Percentiles rank a stretch among this genome's conserved stretches.
Evolutionary conservation across 2,113 vertebrate species (phyloP).

Genomic region (Monarcha castaneiventris): DNA sequence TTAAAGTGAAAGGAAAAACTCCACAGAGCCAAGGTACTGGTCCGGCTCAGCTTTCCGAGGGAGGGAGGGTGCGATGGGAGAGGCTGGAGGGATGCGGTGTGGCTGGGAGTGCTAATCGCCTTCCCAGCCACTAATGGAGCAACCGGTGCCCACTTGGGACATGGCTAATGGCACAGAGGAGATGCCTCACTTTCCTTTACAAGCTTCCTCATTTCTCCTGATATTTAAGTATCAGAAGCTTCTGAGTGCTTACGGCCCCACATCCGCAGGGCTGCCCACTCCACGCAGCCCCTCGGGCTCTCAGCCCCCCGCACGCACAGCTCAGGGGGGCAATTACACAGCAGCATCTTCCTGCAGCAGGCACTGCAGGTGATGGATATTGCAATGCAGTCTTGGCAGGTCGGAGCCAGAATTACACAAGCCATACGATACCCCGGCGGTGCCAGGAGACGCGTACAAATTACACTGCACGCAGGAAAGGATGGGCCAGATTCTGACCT

Average conservation of each 20-base stretch:
- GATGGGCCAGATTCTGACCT: constrained; percentile 59
- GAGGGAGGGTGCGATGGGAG: rapidly evolving
- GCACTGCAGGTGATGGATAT: not conserved
- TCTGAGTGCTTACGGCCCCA: rapidly evolving
- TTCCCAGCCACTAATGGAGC: not conserved
- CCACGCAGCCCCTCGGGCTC: rapidly evolving
- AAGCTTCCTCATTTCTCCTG: not conserved
- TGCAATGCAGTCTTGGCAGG: constrained; percentile 4
- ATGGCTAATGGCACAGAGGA: not conserved
- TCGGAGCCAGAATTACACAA: not conserved
- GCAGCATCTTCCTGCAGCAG: not conserved
- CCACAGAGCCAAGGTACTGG: not conserved
- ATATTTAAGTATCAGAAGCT: not conserved
- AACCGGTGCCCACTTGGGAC: not conserved
- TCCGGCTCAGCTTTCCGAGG: not conserved
- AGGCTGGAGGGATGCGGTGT: not conserved
- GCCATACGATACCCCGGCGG: not conserved
- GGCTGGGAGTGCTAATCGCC: not conserved
- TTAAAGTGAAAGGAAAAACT: constrained; percentile 29
- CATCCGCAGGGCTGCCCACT: rapidly evolving
- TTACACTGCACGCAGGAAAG: constrained; percentile 29
- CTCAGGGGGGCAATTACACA: not conserved
- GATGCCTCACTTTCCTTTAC: not conserved
- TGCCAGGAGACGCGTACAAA: constrained; percentile 36
- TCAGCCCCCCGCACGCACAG: not conserved